Percentiles rank a stretch among this genome's conserved stretches.
Conservation (phyloP, 2,888 invertebrate species). For the Mayetiola destructor region DNA sequence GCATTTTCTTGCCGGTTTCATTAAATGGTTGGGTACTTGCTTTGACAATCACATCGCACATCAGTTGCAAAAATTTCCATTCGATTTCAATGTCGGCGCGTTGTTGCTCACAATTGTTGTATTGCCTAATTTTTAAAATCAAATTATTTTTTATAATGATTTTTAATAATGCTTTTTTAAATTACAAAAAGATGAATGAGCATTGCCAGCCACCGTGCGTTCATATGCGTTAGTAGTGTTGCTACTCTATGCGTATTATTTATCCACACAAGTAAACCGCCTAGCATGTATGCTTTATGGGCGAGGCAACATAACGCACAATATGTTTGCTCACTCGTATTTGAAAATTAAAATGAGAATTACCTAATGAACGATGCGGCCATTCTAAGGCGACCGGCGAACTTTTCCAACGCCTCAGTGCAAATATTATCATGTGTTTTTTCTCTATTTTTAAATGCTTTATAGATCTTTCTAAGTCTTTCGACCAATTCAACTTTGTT, state of each 20-base stretch:
- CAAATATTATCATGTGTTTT: background rate
- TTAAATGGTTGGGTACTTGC: background rate
- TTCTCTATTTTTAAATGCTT: background rate
- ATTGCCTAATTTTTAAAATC: too few species aligned
- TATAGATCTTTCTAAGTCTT: background rate
- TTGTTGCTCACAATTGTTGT: slow-evolving; percentile 9
- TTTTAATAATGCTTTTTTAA: too few species aligned
- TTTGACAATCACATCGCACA: background rate
- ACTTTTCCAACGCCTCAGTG: background rate
- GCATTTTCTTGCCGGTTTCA: background rate
- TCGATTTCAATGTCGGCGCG: background rate
- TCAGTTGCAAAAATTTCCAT: background rate
- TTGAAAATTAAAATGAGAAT: too few species aligned
- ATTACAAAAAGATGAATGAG: too few species aligned
- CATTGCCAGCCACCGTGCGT: too few species aligned
- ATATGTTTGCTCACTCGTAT: too few species aligned
- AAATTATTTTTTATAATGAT: too few species aligned
- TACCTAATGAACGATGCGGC: background rate
- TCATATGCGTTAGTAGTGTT: too few species aligned
- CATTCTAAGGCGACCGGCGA: background rate
- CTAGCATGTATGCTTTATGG: too few species aligned
- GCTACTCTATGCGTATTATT: too few species aligned
- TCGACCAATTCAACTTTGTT: background rate
- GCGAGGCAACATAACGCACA: too few species aligned
- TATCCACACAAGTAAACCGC: too few species aligned